Evolutionary conservation across 2,113 vertebrate genomes (phyloP).

Genomic region (Willisornis vidua): DNA sequence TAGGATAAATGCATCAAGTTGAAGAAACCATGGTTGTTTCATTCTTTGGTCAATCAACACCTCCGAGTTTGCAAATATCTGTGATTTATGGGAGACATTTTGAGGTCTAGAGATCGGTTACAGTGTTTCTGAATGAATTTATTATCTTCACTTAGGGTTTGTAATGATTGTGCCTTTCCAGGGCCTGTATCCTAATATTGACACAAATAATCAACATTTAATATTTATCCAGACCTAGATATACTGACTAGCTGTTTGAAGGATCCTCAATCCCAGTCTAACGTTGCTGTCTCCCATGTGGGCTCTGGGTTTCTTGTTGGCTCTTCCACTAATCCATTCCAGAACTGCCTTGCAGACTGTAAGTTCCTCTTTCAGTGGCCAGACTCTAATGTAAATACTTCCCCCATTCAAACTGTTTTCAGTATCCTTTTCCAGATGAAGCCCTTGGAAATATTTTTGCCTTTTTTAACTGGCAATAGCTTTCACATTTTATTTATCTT

Average conservation of each 20-base stretch:
- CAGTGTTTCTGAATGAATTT: background rate
- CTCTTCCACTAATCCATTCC: background rate
- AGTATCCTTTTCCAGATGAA: background rate
- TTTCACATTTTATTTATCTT: background rate
- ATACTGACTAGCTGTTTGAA: background rate
- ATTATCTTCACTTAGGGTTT: background rate
- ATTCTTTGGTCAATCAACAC: background rate
- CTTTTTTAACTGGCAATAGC: background rate
- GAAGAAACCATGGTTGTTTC: background rate
- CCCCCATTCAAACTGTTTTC: background rate
- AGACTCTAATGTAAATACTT: background rate
- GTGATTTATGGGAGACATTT: background rate
- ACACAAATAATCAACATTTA: background rate
- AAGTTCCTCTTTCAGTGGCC: fast-evolving
- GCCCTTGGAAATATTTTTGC: background rate
- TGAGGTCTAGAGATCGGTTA: background rate
- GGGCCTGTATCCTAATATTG: background rate
- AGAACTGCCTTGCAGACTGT: background rate
- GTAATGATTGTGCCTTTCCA: background rate
- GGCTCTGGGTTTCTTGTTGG: background rate
- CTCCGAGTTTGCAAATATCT: background rate
- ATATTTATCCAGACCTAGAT: background rate
- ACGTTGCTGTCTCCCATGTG: background rate
- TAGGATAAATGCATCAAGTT: background rate
- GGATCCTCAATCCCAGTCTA: background rate